phyloP scores from a whole-genome alignment of 1,140 invertebrate genomes.

The Papilio dardanus region DNA sequence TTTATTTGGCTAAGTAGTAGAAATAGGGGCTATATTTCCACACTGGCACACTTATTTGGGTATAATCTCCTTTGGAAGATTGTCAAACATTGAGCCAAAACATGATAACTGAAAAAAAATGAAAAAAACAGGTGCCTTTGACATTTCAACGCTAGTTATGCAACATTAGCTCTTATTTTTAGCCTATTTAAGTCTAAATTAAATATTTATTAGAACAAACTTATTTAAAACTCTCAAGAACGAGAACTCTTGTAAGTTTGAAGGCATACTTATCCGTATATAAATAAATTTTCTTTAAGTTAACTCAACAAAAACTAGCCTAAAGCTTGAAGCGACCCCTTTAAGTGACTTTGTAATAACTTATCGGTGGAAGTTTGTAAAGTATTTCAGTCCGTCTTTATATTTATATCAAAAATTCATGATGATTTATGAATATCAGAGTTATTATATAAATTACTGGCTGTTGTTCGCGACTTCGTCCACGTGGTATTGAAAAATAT shows the following conservation, averaged over 20 bases:
- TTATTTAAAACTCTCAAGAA: conserved; percentile 12
- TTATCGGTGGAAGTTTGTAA: neutral
- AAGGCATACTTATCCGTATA: conserved; percentile 22
- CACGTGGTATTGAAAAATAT: too few species aligned
- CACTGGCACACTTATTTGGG: too few species aligned
- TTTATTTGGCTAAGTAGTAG: too few species aligned
- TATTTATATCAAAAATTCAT: neutral
- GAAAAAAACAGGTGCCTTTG: too few species aligned
- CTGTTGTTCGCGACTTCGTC: too few species aligned
- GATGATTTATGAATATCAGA: neutral
- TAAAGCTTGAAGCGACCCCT: conserved; percentile 8
- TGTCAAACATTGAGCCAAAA: too few species aligned
- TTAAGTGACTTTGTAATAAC: conserved; percentile 18
- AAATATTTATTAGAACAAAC: neutral
- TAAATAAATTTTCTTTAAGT: conserved; percentile 26
- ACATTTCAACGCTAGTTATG: too few species aligned
- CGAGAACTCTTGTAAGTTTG: conserved; percentile 17
- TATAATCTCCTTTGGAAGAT: too few species aligned
- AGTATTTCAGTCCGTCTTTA: neutral
- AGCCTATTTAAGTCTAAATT: neutral
- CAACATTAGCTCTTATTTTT: too few species aligned
- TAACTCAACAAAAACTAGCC: conserved; percentile 12
- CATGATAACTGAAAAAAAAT: too few species aligned
- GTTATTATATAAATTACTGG: neutral
- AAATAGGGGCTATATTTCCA: too few species aligned